These are phyloP conservation scores for Jacana jacana DNA, from an alignment of 2,113 vertebrate genomes.

Conservation along the genomic window DNA sequence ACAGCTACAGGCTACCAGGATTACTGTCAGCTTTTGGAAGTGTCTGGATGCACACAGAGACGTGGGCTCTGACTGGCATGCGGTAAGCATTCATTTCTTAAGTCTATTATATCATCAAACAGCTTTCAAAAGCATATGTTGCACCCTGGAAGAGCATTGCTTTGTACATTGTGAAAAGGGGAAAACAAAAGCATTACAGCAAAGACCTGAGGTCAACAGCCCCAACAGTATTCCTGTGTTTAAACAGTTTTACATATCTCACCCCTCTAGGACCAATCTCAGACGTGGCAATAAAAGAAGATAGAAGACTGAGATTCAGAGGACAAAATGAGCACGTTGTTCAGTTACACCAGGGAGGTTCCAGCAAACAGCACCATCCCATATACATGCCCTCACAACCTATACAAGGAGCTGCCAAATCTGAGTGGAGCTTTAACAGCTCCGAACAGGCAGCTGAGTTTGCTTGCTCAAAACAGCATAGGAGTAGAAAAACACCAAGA, in stretches of 20 bases:
- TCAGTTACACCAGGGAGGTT: background rate
- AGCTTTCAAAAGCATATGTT: background rate
- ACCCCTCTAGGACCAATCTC: background rate
- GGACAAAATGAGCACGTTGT: background rate
- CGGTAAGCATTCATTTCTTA: background rate
- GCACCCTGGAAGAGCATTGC: background rate
- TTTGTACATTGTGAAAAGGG: background rate
- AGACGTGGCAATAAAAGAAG: background rate
- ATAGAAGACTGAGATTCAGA: background rate
- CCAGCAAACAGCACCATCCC: background rate
- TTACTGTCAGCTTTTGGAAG: background rate
- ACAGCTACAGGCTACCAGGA: background rate
- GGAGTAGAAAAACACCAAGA: background rate
- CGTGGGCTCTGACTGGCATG: background rate
- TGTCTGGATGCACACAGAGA: background rate
- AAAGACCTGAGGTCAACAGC: background rate
- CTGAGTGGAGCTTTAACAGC: background rate
- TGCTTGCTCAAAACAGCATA: background rate
- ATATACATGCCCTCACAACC: background rate
- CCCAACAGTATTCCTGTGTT: background rate
- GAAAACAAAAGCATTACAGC: background rate
- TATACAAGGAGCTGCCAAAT: background rate
- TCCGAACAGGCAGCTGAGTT: background rate
- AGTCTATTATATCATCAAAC: background rate
- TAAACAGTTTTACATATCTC: background rate